Base-by-base conservation (phyloP, 2,113 vertebrate genomes). In the Sylvilagus bachmani region DNA sequence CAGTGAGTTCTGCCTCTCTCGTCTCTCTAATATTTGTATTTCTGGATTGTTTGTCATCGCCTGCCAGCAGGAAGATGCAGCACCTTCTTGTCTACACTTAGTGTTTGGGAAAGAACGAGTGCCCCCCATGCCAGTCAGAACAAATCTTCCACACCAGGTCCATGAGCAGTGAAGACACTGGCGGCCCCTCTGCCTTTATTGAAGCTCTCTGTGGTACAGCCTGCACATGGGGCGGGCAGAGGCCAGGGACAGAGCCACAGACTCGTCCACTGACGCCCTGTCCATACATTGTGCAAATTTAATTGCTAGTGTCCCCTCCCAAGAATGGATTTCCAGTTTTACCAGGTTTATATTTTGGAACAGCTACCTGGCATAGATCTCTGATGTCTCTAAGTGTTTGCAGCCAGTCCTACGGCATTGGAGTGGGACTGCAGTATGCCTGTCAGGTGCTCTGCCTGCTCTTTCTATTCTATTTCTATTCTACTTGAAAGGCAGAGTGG, bases 51-150 rank as follows among this genome's bases (percentile, higher is more conserved):
- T 85, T 75, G 44, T 77, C 67, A 71, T 87, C 61, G 82, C 49
- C 21, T 78, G 19, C 61, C 79, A 91, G 33, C 38, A 69, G 62
- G 89, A 79, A 22, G 16, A 61, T 61, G 9, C 81, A 87, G 10
- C 19, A 49, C 31, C 25, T 51, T 92, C 14, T 79, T 90, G 44
- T 62, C 70, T 53, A 0, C 70, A 74, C 79, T 83, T 53, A 89
- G 12, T 92, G 25, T 90, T 89, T 86, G 86, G 21, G 79, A 85
- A 88, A 31, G 62, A 83, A 53, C 44, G 33, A 84, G 77, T 80
- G 77, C 80, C 66, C 80, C 66, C 61, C 31, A n/a, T 53, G 44
- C 17, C 36, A 24, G 29, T 85, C 61, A 83, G 51, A 53, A 33
- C 82, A 75, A 58, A 58, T 79, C 71, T 79, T 11, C 44, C 6